Percentiles rank a stretch among this genome's conserved stretches.
phyloP scores from a whole-genome alignment of 2,888 invertebrate genomes.

The Seira musarum region DNA sequence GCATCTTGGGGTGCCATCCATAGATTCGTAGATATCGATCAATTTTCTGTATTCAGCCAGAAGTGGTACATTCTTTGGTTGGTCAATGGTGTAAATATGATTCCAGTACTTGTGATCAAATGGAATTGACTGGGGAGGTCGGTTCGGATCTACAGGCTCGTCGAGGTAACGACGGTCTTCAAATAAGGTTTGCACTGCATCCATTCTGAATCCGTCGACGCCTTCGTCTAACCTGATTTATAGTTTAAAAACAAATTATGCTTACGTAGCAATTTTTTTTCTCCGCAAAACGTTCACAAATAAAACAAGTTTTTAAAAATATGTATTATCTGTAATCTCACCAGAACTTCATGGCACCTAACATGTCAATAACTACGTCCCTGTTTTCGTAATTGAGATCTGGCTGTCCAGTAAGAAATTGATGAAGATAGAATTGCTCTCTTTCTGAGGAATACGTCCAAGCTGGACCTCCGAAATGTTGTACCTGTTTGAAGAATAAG shows the following conservation, averaged over 20 bases:
- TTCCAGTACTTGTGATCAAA: constrained; percentile 79
- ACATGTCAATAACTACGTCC: constrained; percentile 78
- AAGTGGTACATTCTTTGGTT: constrained; percentile 76
- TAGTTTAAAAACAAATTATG: too few relatives aligned
- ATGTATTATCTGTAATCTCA: too few relatives aligned
- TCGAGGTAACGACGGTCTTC: constrained; percentile 70
- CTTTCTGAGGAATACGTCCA: constrained; percentile 83
- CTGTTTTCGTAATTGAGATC: constrained; percentile 87
- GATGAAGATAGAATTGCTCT: constrained; percentile 86
- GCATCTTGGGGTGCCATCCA: constrained; percentile 71
- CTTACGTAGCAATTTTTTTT: too few relatives aligned
- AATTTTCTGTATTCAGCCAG: constrained; percentile 79
- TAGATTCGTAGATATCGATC: constrained; percentile 76
- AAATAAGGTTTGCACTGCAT: constrained; percentile 78
- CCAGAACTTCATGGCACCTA: constrained; percentile 80
- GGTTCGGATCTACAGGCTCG: constrained; percentile 72
- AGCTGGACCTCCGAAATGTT: constrained; percentile 80
- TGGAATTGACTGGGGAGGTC: constrained; percentile 55
- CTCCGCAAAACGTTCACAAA: too few relatives aligned
- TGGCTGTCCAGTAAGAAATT: constrained; percentile 80
- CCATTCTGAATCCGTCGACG: constrained; percentile 86
- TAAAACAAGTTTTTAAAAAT: too few relatives aligned
- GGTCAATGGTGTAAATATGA: constrained; percentile 80
- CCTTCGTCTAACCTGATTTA: constrained; percentile 85
- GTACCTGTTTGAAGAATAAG: constrained; percentile 72